phyloP scores from a whole-genome alignment of 2,888 invertebrate species.

The Eristalis intricaria region DNA sequence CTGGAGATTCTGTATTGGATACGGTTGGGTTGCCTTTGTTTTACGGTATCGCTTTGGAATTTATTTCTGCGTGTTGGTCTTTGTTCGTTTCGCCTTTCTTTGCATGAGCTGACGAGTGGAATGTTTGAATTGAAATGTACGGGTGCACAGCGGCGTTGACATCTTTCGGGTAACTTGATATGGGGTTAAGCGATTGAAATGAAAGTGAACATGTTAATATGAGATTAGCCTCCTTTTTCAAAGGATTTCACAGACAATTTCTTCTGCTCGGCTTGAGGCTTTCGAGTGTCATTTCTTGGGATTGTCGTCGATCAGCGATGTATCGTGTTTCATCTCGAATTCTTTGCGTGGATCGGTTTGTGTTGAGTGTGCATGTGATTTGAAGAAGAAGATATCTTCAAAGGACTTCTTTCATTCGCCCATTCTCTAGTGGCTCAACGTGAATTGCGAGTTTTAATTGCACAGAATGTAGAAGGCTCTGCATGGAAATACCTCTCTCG shows the following conservation, averaged over 20 bases:
- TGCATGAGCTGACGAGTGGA: neutral
- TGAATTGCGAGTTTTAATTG: no score
- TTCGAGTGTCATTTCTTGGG: neutral
- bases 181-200: conserved; percentile 20
- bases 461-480: no score
- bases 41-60: conserved; percentile 42
- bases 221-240: neutral
- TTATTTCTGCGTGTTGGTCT: conserved; percentile 45
- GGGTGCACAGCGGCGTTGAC: conserved; percentile 22
- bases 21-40: conserved; percentile 56
- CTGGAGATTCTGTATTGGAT: conserved; percentile 43
- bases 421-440: no score
- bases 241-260: neutral
- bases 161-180: conserved; percentile 23
- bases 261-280: neutral
- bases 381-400: no score
- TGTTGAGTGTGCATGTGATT: no score
- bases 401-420: no score
- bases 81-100: neutral
- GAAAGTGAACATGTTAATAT: conserved; percentile 20
- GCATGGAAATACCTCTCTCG: no score
- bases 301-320: neutral
- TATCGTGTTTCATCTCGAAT: neutral
- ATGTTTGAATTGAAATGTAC: conserved; percentile 44
- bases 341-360: no score